phyloP scores from a whole-genome alignment of 2,888 invertebrate genomes.

The Platycheirus rosarum region DNA sequence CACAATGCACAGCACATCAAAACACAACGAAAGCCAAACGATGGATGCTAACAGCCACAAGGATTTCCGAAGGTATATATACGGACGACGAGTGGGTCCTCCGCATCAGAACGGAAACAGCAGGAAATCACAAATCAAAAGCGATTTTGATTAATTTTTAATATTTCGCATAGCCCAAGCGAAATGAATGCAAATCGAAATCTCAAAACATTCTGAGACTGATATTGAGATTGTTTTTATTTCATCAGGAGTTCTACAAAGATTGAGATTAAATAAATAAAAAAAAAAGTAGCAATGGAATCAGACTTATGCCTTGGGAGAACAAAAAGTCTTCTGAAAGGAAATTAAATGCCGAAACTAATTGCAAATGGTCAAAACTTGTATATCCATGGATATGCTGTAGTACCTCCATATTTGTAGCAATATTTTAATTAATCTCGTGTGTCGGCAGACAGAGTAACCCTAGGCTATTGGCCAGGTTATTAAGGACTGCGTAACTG shows the following conservation, averaged over 20 bases:
- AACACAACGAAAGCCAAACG: slow-evolving; percentile 29
- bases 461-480: too few relatives aligned
- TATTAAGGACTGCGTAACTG: too few relatives aligned
- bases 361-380: slow-evolving; percentile 17
- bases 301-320: slow-evolving; percentile 10
- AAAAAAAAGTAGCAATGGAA: not conserved
- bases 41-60: not conserved
- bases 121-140: slow-evolving; percentile 81
- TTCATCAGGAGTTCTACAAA: slow-evolving; percentile 18
- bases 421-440: too few relatives aligned
- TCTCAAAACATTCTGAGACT: slow-evolving; percentile 40
- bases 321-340: slow-evolving; percentile 31
- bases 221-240: slow-evolving; percentile 14
- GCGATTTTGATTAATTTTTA: slow-evolving; percentile 81
- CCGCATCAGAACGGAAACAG: slow-evolving; percentile 75
- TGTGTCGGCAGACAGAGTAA: not conserved
- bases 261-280: not conserved
- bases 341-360: slow-evolving; percentile 68
- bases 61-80: slow-evolving; percentile 2
- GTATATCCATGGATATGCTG: not conserved
- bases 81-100: not conserved
- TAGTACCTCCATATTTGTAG: too few relatives aligned
- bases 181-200: slow-evolving; percentile 63
- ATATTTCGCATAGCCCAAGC: slow-evolving; percentile 74
- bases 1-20: slow-evolving; percentile 53